A percentile compares a stretch with the other conserved stretches of the same genome.
phyloP scores from a whole-genome alignment of 2,113 vertebrate species.

The Tiliqua scincoides region DNA sequence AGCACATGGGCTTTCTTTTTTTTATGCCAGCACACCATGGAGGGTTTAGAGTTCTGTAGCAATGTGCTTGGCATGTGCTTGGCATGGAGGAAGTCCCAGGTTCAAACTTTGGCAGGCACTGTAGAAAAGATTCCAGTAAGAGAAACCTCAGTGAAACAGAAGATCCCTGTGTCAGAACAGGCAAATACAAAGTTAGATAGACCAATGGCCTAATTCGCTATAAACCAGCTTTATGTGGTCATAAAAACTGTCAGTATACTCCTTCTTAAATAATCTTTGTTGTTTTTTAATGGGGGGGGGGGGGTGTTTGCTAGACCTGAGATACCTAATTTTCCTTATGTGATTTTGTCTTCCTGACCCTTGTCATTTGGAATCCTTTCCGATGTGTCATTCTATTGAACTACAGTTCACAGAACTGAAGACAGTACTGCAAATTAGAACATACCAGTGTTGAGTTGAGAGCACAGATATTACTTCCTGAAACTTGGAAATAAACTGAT shows the following conservation, averaged over 20 bases:
- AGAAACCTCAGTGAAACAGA: not conserved
- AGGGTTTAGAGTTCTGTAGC: not conserved
- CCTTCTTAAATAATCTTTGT: not conserved
- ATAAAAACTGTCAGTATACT: not conserved
- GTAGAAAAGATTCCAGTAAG: not conserved
- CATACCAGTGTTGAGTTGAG: not conserved
- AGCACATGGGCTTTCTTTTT: not conserved
- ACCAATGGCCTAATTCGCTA: not conserved
- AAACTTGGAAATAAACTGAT: not conserved
- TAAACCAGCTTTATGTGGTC: not conserved
- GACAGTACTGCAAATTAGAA: not conserved
- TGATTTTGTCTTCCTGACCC: not conserved
- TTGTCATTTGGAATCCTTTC: not conserved
- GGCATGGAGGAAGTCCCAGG: not conserved
- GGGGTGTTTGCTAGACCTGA: not conserved
- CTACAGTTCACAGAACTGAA: not conserved
- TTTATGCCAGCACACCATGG: not conserved
- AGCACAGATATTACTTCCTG: not conserved
- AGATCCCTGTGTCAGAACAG: not conserved
- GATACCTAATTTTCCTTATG: not conserved
- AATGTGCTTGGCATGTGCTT: not conserved
- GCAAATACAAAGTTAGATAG: not conserved
- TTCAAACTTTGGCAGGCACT: not conserved
- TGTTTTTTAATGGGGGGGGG: too few relatives aligned
- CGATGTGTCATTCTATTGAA: not conserved